Base-by-base conservation (phyloP, 92 coral and sea anemone species). In the Diadumene lineata region DNA sequence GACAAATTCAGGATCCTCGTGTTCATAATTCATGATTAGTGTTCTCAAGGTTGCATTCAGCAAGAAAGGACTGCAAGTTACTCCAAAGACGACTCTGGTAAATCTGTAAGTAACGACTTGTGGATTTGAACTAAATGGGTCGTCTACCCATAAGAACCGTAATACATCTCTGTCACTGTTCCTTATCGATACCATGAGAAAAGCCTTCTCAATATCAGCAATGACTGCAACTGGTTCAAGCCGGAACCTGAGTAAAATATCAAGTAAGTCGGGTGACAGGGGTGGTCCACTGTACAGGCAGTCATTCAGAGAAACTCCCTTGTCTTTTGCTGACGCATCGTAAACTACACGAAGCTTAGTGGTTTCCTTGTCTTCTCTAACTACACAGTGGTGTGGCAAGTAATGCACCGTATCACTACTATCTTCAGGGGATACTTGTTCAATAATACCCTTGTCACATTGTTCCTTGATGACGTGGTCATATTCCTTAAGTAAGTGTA, bases 1-100 rank as follows among this genome's bases (percentile, higher is more conserved):
- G 0, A 82, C 88, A 62, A 86, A 86, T 43, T 90, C 82, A 6
- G 91, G 91, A 50, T 90, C 88, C 29, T 64, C 77, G n/a, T 32
- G 32, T 33, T 73, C 66, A 76, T 79, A 81, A 28, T 51, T 64
- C 30, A 64, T 72, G 27, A 85, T 15, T 21, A 10, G 69, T 43
- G 53, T 13, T n/a, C 34, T 31, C 58, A 78, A 31, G 38, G 82
- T 68, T 29, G 70, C 75, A 57, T 56, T 78, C 68, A 78, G 34
- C 13, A 78, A 43, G 60, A 78, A 78, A 22, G 83, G 83, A 69
- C 76, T 55, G 7, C 32, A 56, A 11, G 69, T 78, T 9, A 68
- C 76, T 21, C 85, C 93, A 46, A 88, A 88, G 30, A 77, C 87
- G 33, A 84, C 90, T 28, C 85, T 44, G 6, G 84, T 57, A 33